Evolutionary conservation across 2,888 invertebrate genomes (phyloP).

Genomic region (Polydrusus pterygomalis): DNA sequence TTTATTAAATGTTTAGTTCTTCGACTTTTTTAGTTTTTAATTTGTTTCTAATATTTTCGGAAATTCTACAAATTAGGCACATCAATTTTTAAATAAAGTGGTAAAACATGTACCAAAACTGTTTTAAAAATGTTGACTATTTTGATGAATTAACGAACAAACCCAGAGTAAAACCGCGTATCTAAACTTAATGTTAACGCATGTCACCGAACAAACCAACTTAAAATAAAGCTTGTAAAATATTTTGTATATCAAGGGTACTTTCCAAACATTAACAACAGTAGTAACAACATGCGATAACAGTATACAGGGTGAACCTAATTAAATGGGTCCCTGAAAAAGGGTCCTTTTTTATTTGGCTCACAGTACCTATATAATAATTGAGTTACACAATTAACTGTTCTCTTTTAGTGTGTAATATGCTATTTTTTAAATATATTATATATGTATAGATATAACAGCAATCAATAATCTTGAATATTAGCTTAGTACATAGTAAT

Average conservation of each 20-base stretch:
- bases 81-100: too few species aligned
- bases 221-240: constrained; percentile 62
- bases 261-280: constrained; percentile 72
- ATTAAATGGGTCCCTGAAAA: too few species aligned
- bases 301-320: constrained; percentile 55
- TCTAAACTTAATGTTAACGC: constrained; percentile 57
- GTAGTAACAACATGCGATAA: constrained; percentile 73
- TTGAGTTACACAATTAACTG: constrained; percentile 66
- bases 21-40: too few species aligned
- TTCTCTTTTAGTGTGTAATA: constrained; percentile 59
- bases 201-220: constrained; percentile 60
- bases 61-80: too few species aligned
- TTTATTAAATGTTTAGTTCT: too few species aligned
- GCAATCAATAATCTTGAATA: constrained; percentile 50
- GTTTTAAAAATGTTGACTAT: not conserved
- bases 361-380: constrained; percentile 51
- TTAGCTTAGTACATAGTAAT: constrained; percentile 67
- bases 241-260: constrained; percentile 22
- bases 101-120: too few species aligned
- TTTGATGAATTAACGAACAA: constrained; percentile 15
- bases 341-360: too few species aligned
- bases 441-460: constrained; percentile 57
- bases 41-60: too few species aligned
- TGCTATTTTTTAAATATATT: constrained; percentile 52
- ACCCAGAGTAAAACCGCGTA: constrained; percentile 35